Conservation (phyloP, 2,888 invertebrate genomes). For the Xanthia icteritia region DNA sequence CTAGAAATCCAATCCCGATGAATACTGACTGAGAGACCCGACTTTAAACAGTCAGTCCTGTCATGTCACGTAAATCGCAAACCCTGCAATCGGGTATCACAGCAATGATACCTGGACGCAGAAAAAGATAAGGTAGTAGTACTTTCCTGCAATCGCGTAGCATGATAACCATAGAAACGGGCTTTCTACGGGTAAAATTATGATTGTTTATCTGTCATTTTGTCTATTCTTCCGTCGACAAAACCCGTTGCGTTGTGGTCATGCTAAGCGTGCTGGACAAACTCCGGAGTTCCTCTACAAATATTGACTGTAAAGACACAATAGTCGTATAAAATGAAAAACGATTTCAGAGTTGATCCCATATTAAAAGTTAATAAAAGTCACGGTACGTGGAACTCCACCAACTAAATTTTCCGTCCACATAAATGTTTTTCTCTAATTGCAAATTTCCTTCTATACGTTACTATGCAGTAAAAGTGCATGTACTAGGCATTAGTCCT, state of each 20-base stretch:
- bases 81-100: too few relatives aligned
- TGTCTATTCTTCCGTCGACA: too few relatives aligned
- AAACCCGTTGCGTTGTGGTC: too few relatives aligned
- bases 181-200: too few relatives aligned
- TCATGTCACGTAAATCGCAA: not conserved
- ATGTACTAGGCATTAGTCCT: slow-evolving; percentile 1
- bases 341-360: not conserved
- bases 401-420: not conserved
- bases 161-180: too few relatives aligned
- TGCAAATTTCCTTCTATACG: not conserved
- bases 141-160: not conserved
- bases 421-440: not conserved
- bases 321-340: too few relatives aligned
- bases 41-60: not conserved
- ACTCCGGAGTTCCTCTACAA: too few relatives aligned
- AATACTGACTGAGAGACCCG: not conserved
- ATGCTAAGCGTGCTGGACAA: too few relatives aligned
- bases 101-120: not conserved
- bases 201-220: too few relatives aligned
- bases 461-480: not conserved
- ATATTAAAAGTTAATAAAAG: not conserved
- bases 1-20: not conserved
- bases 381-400: not conserved
- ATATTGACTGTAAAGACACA: not conserved
- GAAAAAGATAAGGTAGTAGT: not conserved